Conservation (phyloP, 2,888 invertebrate genomes). For the Dastarcus helophoroides region DNA sequence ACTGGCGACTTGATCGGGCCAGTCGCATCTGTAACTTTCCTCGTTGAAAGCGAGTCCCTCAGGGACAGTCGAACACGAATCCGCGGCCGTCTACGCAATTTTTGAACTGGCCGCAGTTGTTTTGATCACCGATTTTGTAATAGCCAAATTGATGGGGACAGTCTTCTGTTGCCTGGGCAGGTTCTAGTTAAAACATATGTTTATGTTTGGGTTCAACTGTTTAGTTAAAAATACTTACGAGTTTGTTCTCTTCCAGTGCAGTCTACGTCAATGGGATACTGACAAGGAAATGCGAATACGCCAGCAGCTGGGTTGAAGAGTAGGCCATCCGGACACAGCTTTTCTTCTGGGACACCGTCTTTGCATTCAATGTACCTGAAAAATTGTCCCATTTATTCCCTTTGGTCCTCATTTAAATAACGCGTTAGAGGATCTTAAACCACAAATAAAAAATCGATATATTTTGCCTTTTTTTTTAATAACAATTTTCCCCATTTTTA, state of each 20-base stretch:
- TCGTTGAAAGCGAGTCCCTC: slow-evolving; percentile 60
- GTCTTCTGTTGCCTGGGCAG: too few species aligned
- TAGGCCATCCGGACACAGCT: slow-evolving; percentile 71
- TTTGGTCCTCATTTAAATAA: too few species aligned
- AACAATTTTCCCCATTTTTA: too few species aligned
- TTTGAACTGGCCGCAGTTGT: slow-evolving; percentile 66
- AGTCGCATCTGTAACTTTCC: slow-evolving; percentile 67
- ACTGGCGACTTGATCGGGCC: slow-evolving; percentile 73
- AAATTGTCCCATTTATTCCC: too few species aligned
- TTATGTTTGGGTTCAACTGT: too few species aligned
- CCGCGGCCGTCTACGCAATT: slow-evolving; percentile 73
- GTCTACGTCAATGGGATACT: slow-evolving; percentile 72
- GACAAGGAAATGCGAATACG: slow-evolving; percentile 62
- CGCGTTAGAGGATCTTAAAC: too few species aligned
- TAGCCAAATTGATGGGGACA: slow-evolving; percentile 76
- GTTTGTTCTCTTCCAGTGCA: slow-evolving; percentile 58
- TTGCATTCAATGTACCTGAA: slow-evolving; percentile 42
- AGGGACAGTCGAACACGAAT: slow-evolving; percentile 61
- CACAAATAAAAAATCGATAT: too few species aligned
- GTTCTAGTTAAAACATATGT: too few species aligned
- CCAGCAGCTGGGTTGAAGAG: slow-evolving; percentile 62
- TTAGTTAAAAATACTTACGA: slow-evolving; percentile 43
- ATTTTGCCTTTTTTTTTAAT: too few species aligned
- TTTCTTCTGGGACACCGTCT: slow-evolving; percentile 64
- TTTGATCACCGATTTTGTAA: slow-evolving; percentile 55